Base-by-base conservation (phyloP, 2,113 vertebrate species). In the Astur gentilis region DNA sequence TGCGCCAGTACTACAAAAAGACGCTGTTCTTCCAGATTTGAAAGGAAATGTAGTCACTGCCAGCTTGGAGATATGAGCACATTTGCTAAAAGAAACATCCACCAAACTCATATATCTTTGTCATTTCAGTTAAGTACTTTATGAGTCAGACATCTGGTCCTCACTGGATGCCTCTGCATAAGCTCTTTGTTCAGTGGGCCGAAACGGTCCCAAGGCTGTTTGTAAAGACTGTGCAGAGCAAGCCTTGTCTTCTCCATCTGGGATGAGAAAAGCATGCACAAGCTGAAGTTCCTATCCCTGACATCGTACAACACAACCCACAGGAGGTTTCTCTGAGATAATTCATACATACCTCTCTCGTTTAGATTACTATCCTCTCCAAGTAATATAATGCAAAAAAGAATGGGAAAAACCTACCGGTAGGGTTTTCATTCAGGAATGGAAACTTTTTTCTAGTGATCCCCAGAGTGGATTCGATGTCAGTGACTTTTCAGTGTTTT, bases 51-150 rank as follows among this genome's bases (percentile, higher is more conserved):
- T 47, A 84, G 50, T 94, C 86, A 91, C 52, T 84, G 47, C 76
- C 70, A 92, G 57, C 47, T 89, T 76, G 38, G 62, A 89, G 73
- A 93, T 92, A 92, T 3, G 61, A 90, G 60, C 31, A 71, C 38
- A 72, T 91, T 95, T 95, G 81, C 61, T 96, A 93, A 95, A 87
- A 82, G 76, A 95, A 91, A 86, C 40, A 83, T 64, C 52, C 55
- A 94, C 31, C 61, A 65, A 84, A 90, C 21, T 47, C 75, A 87
- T 87, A 84, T 45, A 81, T 87, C 55, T 91, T 78, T 92, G 72
- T 87, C 80, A 50, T 91, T 96, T 82, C 69, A 72, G 71, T 87
- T 82, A 84, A 97, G 57, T 67, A 89, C 61, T 91, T 90, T 67
- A 36, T 71, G 72, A 91, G 69, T 69, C 91, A 96, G 89, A 95